Evolutionary conservation across 2,113 vertebrate species (phyloP), one percentile per base, ranked within the genome.

Genomic region (Halcyon malimbica): DNA sequence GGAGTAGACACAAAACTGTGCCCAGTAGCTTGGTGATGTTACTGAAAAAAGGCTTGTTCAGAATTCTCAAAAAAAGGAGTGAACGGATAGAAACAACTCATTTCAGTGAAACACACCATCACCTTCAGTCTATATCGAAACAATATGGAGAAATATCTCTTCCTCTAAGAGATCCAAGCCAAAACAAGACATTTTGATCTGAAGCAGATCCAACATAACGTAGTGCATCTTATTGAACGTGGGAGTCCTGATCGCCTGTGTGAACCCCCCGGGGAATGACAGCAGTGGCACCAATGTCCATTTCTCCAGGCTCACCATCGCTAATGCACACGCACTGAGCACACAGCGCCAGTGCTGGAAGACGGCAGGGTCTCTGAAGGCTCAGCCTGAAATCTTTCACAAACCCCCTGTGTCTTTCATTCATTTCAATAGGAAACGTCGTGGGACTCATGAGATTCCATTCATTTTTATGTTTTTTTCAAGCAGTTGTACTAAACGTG

Each of bases 401-500:
- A 97, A 96, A 91, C 92, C 96, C 93, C 96, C 89, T 90, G 96
- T 94, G 96, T 79, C 73, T 93, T 87, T 74, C 96, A 96, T 96
- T 95, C 90, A 96, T 94, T 97, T 96, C 95, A 83, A 79, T 64
- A 91, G 93, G 84, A 93, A 89, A 88, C 15, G 9, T 70, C 59
- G 18, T 80, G 84, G 91, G 94, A 96, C 89, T 97, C 48, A 0
- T 81, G 90, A 93, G 89, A 94, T 93, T 96, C 91, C 95, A 84
- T 92, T 96, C 95, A 75, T 94, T 93, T 85, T 92, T 68, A 11
- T 60, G 21, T n/a, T 21, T n/a, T 21, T 21, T 59, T 37, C 75
- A 18, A 83, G 89, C 89, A 18, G 81, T 92, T 37, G 75, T 41
- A 9, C 84, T 14, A 57, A 97, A 89, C 31, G 54, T 57, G 84